Evolutionary conservation across 2,797 vertebrate genomes (phyloP).

Genomic region (Moxostoma hubbsi): DNA sequence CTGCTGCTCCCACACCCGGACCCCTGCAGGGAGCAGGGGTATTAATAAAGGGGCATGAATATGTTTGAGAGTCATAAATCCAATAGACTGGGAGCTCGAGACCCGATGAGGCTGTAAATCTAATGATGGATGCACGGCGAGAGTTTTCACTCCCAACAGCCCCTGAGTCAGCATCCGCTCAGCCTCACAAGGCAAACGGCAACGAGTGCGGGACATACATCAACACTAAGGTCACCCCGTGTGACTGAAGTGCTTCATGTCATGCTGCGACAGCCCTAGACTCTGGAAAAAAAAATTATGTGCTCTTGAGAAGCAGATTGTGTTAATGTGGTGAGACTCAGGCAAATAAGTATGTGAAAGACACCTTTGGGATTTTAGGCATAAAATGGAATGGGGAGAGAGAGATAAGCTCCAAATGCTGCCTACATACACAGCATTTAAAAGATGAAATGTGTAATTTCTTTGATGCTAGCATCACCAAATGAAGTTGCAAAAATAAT

Average conservation of each 20-base stretch:
- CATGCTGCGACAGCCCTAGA: conserved; percentile 22
- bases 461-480: background rate
- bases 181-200: conserved; percentile 34
- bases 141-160: conserved; percentile 45
- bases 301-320: conserved; percentile 1
- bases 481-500: background rate
- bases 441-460: too few relatives aligned
- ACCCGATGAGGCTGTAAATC: conserved; percentile 49
- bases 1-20: conserved; percentile 32
- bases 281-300: conserved; percentile 27
- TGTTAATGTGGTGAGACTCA: background rate
- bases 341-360: conserved; percentile 18
- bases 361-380: background rate
- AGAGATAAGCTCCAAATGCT: background rate
- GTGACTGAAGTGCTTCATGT: conserved; percentile 38
- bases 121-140: conserved; percentile 53
- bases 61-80: conserved; percentile 51
- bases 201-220: conserved; percentile 45
- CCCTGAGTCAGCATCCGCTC: conserved; percentile 57
- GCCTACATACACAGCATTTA: background rate
- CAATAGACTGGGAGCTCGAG: conserved; percentile 44
- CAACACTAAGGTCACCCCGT: conserved; percentile 48
- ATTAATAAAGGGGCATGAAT: conserved; percentile 48
- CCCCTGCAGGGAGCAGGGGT: conserved; percentile 22
- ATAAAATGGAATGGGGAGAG: background rate